These are phyloP conservation scores for Halcyon senegalensis DNA, from an alignment of 2,113 vertebrate genomes.

Conservation along the genomic window DNA sequence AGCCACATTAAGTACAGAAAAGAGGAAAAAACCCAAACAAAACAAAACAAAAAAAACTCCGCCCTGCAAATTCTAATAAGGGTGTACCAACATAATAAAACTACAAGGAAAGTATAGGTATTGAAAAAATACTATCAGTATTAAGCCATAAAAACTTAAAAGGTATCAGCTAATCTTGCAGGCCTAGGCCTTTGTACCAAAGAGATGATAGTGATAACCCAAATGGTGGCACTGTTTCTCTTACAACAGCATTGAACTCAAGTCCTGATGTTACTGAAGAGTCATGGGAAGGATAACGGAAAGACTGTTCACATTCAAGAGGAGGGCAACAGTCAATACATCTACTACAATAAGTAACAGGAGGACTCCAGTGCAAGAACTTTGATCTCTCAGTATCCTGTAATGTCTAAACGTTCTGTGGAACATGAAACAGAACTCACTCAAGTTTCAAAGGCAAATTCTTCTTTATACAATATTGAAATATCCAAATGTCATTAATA, in stretches of 20 bases:
- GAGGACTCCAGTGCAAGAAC: not conserved
- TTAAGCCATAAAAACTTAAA: not conserved
- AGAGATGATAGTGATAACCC: not conserved
- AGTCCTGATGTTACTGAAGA: not conserved
- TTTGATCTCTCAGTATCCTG: not conserved
- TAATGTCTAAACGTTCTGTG: accelerated
- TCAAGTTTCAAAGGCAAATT: not conserved
- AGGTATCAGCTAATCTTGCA: too few relatives aligned
- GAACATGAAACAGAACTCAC: not conserved
- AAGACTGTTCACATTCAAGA: not conserved
- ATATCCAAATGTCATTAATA: not conserved
- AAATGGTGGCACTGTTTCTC: not conserved
- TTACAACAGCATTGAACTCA: not conserved
- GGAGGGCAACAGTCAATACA: not conserved
- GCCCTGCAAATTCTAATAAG: not conserved
- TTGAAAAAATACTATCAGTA: not conserved
- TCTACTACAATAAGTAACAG: not conserved
- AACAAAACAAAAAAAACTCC: not conserved
- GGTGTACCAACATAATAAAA: not conserved
- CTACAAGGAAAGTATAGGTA: not conserved
- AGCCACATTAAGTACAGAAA: not conserved
- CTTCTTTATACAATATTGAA: not conserved
- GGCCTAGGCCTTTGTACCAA: not conserved
- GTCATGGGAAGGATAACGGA: not conserved
- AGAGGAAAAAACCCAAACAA: not conserved